Evolutionary conservation across 53 echinoderm and acorn worm genomes (phyloP), one percentile per base, ranked within the genome.

Genomic region (Holothuria scabra): DNA sequence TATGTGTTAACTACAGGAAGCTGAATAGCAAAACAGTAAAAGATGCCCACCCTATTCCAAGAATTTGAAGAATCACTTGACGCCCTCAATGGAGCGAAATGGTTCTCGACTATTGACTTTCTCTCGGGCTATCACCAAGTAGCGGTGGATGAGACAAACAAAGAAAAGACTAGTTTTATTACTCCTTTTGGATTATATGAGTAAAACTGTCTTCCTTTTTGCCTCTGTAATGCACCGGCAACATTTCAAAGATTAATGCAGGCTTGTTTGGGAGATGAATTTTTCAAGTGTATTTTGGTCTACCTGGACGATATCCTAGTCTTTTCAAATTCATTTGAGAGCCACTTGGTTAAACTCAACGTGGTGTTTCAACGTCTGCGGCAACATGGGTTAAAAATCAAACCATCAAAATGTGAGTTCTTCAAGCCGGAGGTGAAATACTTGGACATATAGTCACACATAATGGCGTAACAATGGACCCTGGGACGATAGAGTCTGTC

Each of bases 281-380:
- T 59, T 13, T 56, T 87, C n/a, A 25, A 56, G 19, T 82, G 59
- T 74, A 60, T 88, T 12, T 35, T 90, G 0, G 68, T 80, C 35
- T 86, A 90, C 29, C 60, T 86, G 1, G 87, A 91, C 41, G 91
- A 87, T 28, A 67, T 87, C 16, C 76, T 91, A 8, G 80, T 91
- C 4, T 91, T 67, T 59, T 84, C 84, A 21, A 8, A 38, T 19
- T 78, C 67, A 2, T 87, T 87, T 67, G 84, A 84, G 9, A 80
- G 87, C 19, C 87, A 84, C 29, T 46, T 91, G 16, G 28, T 10
- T 19, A 64, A 84, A 14, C 71, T 87, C 8, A 79, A 82, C 12
- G n/a, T 37, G 38, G 88, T 91, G 1, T 85, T 91, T 55, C 33
- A 81, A 4, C 12, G 88, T 29, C 84, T 88, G 12, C 81, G 64